phyloP scores from a whole-genome alignment of 2,797 vertebrate genomes.

The Tympanoctomys barrerae region DNA sequence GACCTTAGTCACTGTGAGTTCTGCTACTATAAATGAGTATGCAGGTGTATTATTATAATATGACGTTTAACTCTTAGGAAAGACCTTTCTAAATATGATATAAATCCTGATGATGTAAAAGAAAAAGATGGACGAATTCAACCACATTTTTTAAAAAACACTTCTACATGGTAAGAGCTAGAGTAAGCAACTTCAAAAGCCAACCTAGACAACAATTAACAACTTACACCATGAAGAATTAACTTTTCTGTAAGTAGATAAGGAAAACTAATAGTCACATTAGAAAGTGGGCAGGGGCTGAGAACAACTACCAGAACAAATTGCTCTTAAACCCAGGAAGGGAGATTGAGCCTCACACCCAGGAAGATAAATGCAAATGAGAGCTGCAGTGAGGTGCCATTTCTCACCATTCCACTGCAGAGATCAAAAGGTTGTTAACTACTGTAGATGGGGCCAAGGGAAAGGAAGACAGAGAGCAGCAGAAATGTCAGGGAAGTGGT shows the following conservation, averaged over 20 bases:
- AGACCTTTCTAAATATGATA: constrained; percentile 32
- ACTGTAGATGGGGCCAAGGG: background rate
- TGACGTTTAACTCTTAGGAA: background rate
- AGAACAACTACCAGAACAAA: background rate
- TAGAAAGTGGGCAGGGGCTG: constrained; percentile 38
- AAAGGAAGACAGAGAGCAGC: constrained; percentile 56
- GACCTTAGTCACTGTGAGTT: background rate
- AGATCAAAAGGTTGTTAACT: constrained; percentile 57
- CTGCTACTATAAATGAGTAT: background rate
- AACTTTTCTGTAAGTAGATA: background rate
- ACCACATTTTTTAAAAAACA: background rate
- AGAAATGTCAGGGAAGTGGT: constrained; percentile 24
- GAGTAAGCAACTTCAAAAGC: background rate
- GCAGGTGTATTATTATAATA: background rate
- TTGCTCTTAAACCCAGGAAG: constrained; percentile 12
- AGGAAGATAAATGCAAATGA: constrained; percentile 44
- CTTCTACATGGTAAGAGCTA: background rate
- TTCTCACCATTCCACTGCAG: background rate
- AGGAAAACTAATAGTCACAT: constrained; percentile 26
- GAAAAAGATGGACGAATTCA: background rate
- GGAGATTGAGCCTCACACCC: background rate
- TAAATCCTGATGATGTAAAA: constrained; percentile 43
- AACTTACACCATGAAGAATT: background rate
- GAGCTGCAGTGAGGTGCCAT: background rate
- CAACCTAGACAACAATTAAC: background rate